Conservation (phyloP, 2,113 vertebrate genomes). For the Scomber japonicus region DNA sequence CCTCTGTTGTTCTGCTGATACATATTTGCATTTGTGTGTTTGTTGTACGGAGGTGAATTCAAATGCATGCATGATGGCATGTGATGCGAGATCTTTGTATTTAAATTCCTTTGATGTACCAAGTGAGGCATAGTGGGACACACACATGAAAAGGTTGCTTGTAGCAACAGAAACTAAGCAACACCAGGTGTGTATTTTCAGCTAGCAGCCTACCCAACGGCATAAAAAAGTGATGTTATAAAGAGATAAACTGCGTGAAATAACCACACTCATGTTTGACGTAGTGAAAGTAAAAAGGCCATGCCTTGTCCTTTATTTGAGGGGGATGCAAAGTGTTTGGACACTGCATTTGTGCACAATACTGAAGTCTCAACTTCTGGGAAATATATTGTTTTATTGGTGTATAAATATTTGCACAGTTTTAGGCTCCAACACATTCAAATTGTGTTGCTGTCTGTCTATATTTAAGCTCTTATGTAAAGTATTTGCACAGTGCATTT, state of each 20-base stretch:
- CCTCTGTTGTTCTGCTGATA: not conserved
- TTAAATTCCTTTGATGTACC: conserved; percentile 52
- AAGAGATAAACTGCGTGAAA: not conserved
- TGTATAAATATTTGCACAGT: conserved; percentile 53
- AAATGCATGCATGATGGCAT: not conserved
- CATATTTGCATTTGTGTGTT: conserved; percentile 5
- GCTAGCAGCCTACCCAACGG: not conserved
- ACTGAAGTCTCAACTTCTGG: not conserved
- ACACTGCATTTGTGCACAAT: conserved; percentile 15
- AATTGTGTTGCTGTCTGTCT: not conserved
- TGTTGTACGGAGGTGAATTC: not conserved
- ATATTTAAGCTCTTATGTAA: conserved; percentile 45
- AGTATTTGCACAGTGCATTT: conserved; percentile 53
- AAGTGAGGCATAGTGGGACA: conserved; percentile 20
- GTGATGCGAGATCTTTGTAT: conserved; percentile 11
- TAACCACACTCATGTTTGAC: not conserved
- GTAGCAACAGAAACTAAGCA: conserved; percentile 36
- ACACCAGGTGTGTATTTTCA: conserved; percentile 30
- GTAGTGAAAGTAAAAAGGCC: not conserved
- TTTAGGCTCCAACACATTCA: not conserved
- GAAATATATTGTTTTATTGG: not conserved
- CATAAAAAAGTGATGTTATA: conserved; percentile 5
- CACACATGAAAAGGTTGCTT: conserved; percentile 32
- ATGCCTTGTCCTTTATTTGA: conserved; percentile 4
- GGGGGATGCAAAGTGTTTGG: conserved; percentile 4